These are phyloP conservation scores for Penaeus indicus DNA, from an alignment of 1,140 invertebrate species.

Conservation along the genomic window DNA sequence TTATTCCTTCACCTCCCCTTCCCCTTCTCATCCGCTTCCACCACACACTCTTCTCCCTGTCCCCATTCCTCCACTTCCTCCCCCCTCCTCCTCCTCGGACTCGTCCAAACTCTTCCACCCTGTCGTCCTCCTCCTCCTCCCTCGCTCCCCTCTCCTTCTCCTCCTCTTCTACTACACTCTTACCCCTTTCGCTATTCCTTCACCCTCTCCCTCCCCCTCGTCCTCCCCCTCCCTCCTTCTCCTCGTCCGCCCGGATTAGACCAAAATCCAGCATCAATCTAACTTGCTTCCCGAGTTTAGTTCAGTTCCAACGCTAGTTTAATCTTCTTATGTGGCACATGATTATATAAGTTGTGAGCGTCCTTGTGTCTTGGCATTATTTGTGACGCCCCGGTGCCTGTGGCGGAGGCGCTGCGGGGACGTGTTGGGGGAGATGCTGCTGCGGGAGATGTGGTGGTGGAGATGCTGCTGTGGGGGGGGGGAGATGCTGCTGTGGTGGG, in stretches of 20 bases:
- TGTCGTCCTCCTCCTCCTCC: no score
- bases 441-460: no score
- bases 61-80: background rate
- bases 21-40: background rate
- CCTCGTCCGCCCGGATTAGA: constrained; percentile 27
- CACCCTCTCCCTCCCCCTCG: background rate
- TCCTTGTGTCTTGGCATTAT: constrained; percentile 18
- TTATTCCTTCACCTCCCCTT: background rate
- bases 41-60: background rate
- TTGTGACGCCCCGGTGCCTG: constrained; percentile 1
- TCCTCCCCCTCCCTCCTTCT: constrained; percentile 17
- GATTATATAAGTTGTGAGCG: constrained; percentile 36
- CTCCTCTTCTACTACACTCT: no score
- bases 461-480: no score
- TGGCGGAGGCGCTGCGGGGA: background rate
- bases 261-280: constrained; percentile 38
- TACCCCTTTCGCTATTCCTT: no score
- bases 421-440: background rate
- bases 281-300: constrained; percentile 33
- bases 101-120: no score
- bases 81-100: background rate
- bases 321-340: constrained; percentile 37
- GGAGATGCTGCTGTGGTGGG: no score
- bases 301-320: constrained; percentile 8
- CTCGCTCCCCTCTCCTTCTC: no score